Evolutionary conservation across 64 coral and sea anemone species (phyloP), one percentile per base, ranked within the genome.

Genomic region (Stichodactyla mertensii): DNA sequence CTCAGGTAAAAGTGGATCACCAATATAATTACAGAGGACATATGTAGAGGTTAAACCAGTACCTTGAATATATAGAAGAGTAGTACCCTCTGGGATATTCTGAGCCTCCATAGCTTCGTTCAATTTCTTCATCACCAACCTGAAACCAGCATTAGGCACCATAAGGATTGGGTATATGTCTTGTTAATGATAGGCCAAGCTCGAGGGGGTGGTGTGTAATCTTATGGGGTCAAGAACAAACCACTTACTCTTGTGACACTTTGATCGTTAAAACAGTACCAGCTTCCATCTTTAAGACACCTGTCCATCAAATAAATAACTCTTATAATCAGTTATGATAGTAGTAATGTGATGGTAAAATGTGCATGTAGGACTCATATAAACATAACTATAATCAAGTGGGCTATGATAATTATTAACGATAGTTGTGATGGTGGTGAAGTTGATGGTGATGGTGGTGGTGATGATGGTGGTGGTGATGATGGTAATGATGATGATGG

Each of bases 221-320:
- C n/a, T 26, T 23, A 23, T 71, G 66, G 5, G 20, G 10, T 26
- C 0, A 7, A 4, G n/a, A 24, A 31, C 24, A 6, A 14, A 31
- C 10, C 5, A 88, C 86, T 90, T 89, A 99, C 97, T 86, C 78
- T 92, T 61, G 97, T 78, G 23, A 99, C 97, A 88, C 87, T 90
- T 59, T 99, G 97, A 67, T 99, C 97, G 86, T 99, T 99, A 89
- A 99, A 99, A 57, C 97, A 95, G 78, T 99, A 99, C 97, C 97
- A 99, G 80, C 90, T 70, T 18, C 57, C 64, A 77, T 95, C 93
- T 36, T 81, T 23, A 12, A 99, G 92, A 16, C 91, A 95, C 55
- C 97, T 99, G 82, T 74, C 69, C 14, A 52, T 87, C 57, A 11
- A 20, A 86, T 7, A 52, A 71, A 45, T 45, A 45, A 45, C 36